Base-by-base conservation (phyloP, 2,113 vertebrate species). In the Solea senegalensis region DNA sequence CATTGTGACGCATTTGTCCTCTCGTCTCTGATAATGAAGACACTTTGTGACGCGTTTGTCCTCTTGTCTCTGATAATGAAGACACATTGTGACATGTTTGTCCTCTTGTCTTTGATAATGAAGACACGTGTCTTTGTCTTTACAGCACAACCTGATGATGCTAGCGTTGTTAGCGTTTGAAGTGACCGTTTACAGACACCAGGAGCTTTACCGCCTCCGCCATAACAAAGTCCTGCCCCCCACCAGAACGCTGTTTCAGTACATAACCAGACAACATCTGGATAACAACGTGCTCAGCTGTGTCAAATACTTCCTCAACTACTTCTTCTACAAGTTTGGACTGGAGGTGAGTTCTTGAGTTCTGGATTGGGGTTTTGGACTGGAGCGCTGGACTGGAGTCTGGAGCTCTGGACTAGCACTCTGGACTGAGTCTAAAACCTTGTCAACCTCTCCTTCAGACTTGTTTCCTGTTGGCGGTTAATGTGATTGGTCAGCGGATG, bases 301-400 rank as follows among this genome's bases (percentile, higher is more conserved):
- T 85, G 82, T 94, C 68, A 98, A 97, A 82, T 98, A 98, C 81
- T 98, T 98, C 82, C 86, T 97, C 76, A 97, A 98, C 88, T 98
- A 97, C 83, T 98, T 96, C 91, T 98, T 97, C 92, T 98, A 98
- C 90, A 98, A 98, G 80, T 98, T 98, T 89, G 96, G 97, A 28
- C 91, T 98, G 69, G 97, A 98, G 96, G 97, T 98, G 90, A 82
- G 73, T 13, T 34, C 34, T 34, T 12, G 45, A 13, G 21, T 21
- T 21, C 21, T 21, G 21, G 1, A 1, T 3, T 48, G 45, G 11
- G 12, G 11, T 5, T 14, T 4, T 11, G 8, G 3, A 46, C 7
- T 44, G 9, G 43, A 6, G 7, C 27, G 41, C 4, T 7, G n/a
- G 21, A 34, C 7, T 27, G 7, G 21, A 21, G 21, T 21, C 11